These are phyloP conservation scores for Sclerurus mexicanus DNA, from an alignment of 2,113 vertebrate genomes.

Conservation along the genomic window DNA sequence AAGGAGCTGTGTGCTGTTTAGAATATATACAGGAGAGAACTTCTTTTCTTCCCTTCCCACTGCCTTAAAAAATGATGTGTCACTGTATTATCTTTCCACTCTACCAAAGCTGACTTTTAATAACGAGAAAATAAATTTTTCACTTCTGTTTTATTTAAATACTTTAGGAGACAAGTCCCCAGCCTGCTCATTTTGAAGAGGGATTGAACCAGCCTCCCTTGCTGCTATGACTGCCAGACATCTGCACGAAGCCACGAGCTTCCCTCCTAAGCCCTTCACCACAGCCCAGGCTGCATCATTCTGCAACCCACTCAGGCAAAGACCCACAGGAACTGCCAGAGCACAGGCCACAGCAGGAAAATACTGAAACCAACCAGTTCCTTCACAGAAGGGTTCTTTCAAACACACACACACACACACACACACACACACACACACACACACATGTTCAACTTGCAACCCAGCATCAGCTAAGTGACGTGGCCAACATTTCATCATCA, in stretches of 20 bases:
- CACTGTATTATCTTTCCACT: background rate
- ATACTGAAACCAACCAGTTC: background rate
- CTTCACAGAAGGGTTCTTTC: background rate
- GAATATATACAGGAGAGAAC: background rate
- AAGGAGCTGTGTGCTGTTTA: background rate
- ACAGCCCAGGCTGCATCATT: background rate
- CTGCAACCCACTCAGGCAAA: background rate
- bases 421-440: too few species aligned
- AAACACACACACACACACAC: background rate
- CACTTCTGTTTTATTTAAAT: background rate
- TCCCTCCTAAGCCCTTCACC: background rate
- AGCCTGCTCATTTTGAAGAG: background rate
- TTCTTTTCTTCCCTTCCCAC: background rate
- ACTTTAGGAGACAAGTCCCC: background rate
- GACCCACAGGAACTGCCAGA: background rate
- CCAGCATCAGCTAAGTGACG: background rate
- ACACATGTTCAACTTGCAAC: background rate
- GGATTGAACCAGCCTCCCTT: background rate
- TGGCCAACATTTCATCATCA: fast-evolving
- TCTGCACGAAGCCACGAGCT: background rate
- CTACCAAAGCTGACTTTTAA: background rate
- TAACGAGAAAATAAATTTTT: background rate
- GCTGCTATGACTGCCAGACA: background rate
- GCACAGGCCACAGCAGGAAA: background rate
- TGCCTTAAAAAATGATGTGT: background rate